Evolutionary conservation across 2,797 vertebrate genomes (phyloP), one percentile per base, ranked within the genome.

Genomic region (Numenius phaeopus): DNA sequence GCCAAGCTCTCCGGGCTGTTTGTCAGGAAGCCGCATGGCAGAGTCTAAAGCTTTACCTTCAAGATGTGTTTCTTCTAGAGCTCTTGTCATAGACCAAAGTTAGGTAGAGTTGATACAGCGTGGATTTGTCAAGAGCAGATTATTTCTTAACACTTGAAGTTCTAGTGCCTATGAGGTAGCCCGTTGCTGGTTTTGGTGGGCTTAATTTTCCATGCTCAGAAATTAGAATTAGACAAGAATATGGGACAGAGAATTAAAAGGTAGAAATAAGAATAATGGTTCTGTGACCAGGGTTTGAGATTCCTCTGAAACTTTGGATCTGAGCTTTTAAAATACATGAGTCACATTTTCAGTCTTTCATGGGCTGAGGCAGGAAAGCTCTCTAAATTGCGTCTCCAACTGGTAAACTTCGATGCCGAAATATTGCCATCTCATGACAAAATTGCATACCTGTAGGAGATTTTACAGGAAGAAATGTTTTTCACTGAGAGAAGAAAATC

Each of bases 81-180:
- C 46, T 82, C 32, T 72, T 57, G 9, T 39, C 29, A 3, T 1
- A 30, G 72, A 66, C 18, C 66, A 89, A 64, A 69, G 65, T 49
- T 1, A 17, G 12, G 23, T 11, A 34, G 42, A 47, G 42, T n/a
- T 30, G 34, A 5, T 70, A 14, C 2, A 40, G 29, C 58, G 49
- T 52, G 9, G 17, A 58, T 21, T n/a, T 30, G 49, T 58, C 21
- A 37, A 67, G 21, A 12, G 47, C 39, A 6, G 0, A 0, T 34
- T 59, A 5, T 66, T 62, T 50, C 20, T 70, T 37, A 65, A 20
- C 12, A 2, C 64, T 54, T 69, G 22, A n/a, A 32, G 27, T 55
- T 42, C 65, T 32, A 24, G 39, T 61, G 46, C 42, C n/a, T 54
- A 37, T 2, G 4, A 20, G 27, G 22, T 4, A 34, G 40, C 27